Evolutionary conservation across 2,797 vertebrate species (phyloP), one percentile per base, ranked within the genome.

Genomic region (Novumbra hubbsi): DNA sequence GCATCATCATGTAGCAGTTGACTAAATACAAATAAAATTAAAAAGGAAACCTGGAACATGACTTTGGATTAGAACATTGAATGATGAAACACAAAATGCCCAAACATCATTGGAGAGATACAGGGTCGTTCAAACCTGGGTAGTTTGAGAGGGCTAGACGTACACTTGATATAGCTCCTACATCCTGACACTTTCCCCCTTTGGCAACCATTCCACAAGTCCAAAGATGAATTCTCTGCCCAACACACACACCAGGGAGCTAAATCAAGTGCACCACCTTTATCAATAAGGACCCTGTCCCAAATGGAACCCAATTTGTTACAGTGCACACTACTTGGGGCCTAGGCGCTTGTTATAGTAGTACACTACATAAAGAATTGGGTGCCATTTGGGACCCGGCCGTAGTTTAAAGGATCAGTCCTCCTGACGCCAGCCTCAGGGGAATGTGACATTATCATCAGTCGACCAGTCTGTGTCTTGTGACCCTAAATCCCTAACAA

Each of bases 401-500:
- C 21, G 1, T 88, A 80, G 86, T 78, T 78, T 80, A 45, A 85
- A 72, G 75, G 78, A 82, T 83, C 64, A 78, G 73, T 68, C 90
- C 89, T 90, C 87, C 90, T 90, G 88, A 92, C 89, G 92, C 91
- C 91, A 92, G 91, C 90, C 92, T 90, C 87, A 90, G 89, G 88
- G 91, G 93, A 93, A 94, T 90, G 81, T 88, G 91, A 92, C 91
- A 91, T 93, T 93, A 91, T 94, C 91, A 91, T 94, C 91, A 90
- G 90, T 93, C 87, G 93, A 95, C 93, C 95, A 94, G 93, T 95
- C 95, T 94, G 93, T 92, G 89, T 94, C 82, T 94, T 70, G 88
- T 91, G 84, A 90, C 88, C 84, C 81, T 57, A 83, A 75, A 84
- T 87, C 78, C 68, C 49, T 69, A 73, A 83, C 76, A 79, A 79